A percentile compares a stretch with the other conserved stretches of the same genome.
Evolutionary conservation across 2,113 vertebrate species (phyloP).

Genomic region (Spea multiplicata): DNA sequence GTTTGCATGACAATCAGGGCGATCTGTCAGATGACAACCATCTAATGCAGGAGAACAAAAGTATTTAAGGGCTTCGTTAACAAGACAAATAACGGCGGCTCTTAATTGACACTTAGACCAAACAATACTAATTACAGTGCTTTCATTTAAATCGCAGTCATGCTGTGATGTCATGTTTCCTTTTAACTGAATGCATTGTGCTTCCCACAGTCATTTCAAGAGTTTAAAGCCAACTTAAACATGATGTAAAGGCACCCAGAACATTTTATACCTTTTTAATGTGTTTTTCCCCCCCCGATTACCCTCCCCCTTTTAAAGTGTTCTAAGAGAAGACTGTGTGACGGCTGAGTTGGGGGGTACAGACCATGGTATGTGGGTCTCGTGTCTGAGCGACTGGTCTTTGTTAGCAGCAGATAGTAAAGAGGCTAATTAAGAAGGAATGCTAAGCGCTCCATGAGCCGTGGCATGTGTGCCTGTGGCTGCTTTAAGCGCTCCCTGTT

Average conservation of each 20-base stretch:
- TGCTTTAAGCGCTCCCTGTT: slow-evolving; percentile 13
- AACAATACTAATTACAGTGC: no score
- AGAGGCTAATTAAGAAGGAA: slow-evolving; percentile 61
- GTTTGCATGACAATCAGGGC: no score
- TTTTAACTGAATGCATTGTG: neutral
- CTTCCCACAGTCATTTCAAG: neutral
- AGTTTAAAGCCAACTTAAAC: neutral
- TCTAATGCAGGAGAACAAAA: no score
- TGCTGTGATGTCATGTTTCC: no score
- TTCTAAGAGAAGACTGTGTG: neutral
- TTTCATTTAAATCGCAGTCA: no score
- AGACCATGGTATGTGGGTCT: slow-evolving; percentile 20
- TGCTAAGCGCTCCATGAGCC: slow-evolving; percentile 41
- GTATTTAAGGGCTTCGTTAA: no score
- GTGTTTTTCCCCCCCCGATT: slow-evolving; percentile 45
- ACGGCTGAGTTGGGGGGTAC: slow-evolving; percentile 42
- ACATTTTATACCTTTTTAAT: neutral
- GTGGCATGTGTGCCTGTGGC: neutral
- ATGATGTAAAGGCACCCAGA: neutral
- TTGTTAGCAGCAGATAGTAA: slow-evolving; percentile 69
- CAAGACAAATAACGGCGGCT: no score
- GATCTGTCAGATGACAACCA: no score
- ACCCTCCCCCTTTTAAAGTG: slow-evolving; percentile 4
- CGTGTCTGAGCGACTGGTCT: slow-evolving; percentile 58
- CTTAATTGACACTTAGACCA: no score